Conservation (phyloP, 2,797 vertebrate genomes). For the Morelia viridis region DNA sequence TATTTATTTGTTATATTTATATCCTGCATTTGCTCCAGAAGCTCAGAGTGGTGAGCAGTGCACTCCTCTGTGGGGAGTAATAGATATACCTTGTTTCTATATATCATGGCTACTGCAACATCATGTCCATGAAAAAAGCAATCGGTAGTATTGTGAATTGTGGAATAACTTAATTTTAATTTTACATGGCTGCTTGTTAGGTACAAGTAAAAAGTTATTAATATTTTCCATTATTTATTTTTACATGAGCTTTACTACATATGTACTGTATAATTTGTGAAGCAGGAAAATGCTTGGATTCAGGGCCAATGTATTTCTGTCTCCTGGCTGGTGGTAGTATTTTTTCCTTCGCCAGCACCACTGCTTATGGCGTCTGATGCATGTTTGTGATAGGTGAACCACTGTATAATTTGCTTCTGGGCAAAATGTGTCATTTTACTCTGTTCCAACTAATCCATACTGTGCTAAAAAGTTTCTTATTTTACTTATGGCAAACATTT, state of each 20-base stretch:
- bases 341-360: background rate
- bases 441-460: background rate
- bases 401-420: background rate
- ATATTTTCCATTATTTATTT: background rate
- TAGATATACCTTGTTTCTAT: background rate
- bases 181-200: background rate
- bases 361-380: background rate
- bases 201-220: background rate
- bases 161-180: background rate
- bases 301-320: background rate
- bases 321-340: background rate
- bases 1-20: background rate
- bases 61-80: background rate
- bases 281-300: background rate
- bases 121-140: background rate
- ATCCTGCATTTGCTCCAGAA: background rate
- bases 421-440: background rate
- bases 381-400: background rate
- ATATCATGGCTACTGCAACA: background rate
- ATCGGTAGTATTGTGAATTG: background rate
- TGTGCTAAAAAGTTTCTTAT: background rate
- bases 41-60: background rate
- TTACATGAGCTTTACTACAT: too few relatives aligned
- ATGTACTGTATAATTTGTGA: background rate
- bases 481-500: background rate